Base-by-base conservation (phyloP, 2,888 invertebrate species). In the Erebia ligea region DNA sequence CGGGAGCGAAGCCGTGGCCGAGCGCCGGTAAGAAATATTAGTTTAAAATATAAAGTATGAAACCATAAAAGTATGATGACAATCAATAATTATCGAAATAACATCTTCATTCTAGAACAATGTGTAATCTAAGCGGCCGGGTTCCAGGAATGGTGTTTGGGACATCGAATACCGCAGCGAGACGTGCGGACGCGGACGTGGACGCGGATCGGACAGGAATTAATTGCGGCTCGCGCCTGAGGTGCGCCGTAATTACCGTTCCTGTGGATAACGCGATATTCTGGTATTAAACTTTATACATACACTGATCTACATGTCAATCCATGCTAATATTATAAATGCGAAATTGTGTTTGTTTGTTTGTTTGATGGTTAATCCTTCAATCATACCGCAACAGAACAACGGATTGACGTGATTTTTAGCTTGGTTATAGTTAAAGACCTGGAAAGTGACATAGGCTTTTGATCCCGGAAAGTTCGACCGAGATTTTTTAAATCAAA, bases 171-270 rank as follows among this genome's bases (percentile, higher is more conserved):
- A 85, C 87, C 87, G 85, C 87, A 88, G 58, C 74, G 68, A 75
- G 76, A 73, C 74, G 75, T 67, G 74, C 61, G 73, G 73, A 76
- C 77, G 79, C 76, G 79, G 74, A 63, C 57, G 69, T 59, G 69
- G 65, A 69, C 52, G 68, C 66, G 69, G 76, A 75, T 73, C 80
- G 82, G 81, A 76, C 78, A 77, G 82, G 84, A 86, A 89, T 88
- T 89, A 87, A 86, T 90, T 91, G 89, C 82, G 89, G 90, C 85
- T 76, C 81, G 80, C 76, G 81, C 81, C 85, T 86, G 88, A 88
- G 87, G 87, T 86, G 83, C 76, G 77, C 84, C 84, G 80, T 85
- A 84, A 87, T 87, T 84, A 84, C 79, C 82, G 80, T 80, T 80
- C 84, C 80, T 83, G 82, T 79, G 84, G 83, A 82, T 76, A 75